Conservation (phyloP, 2,797 vertebrate genomes). For the Sylvia borin region DNA sequence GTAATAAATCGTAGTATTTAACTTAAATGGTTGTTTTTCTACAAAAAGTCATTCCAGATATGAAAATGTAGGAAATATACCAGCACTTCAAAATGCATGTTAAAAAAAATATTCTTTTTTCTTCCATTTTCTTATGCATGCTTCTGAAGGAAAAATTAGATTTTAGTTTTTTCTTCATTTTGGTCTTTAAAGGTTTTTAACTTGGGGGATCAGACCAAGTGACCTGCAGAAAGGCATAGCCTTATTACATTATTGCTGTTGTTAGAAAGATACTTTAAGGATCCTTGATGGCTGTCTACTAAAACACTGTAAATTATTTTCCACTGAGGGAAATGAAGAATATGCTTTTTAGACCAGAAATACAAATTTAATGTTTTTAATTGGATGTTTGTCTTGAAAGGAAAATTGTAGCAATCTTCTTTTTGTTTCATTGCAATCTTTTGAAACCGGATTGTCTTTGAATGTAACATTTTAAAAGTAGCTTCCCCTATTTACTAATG, state of each 20-base stretch:
- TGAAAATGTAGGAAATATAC: neutral
- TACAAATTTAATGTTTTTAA: neutral
- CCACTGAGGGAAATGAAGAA: neutral
- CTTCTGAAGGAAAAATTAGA: neutral
- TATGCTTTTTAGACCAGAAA: neutral
- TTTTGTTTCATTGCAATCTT: neutral
- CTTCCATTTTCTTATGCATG: neutral
- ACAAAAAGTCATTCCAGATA: slow-evolving; percentile 47
- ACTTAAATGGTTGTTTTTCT: slow-evolving; percentile 44
- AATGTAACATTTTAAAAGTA: neutral
- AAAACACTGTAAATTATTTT: neutral
- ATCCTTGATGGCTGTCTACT: neutral
- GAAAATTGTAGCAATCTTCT: neutral
- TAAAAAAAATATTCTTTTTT: neutral
- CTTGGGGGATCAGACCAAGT: neutral
- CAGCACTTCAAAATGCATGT: neutral
- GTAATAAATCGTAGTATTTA: neutral
- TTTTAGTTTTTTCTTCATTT: neutral
- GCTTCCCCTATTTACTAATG: neutral
- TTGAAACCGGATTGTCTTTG: neutral
- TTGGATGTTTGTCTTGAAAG: neutral
- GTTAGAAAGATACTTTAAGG: neutral
- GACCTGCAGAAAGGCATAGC: neutral
- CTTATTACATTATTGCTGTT: neutral
- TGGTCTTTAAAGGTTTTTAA: neutral